Base-by-base conservation (phyloP, 2,113 vertebrate species). In the Loxodonta africana region DNA sequence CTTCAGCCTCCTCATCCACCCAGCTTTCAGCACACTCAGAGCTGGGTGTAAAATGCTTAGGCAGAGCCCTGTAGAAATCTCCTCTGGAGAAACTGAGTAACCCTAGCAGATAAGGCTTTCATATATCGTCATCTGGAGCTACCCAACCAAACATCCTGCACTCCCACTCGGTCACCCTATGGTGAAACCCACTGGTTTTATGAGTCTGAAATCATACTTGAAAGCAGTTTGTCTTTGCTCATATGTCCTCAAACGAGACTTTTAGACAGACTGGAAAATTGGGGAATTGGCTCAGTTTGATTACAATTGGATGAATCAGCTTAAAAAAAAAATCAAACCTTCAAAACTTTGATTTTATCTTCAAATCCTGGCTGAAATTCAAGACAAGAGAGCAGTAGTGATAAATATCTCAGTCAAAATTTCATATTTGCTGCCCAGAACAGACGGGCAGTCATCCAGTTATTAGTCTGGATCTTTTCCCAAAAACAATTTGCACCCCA, bases 391-490 rank as follows among this genome's bases (percentile, higher is more conserved):
- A 95, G 18, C 4, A 25, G 46, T 41, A 21, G 41, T 85, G 93
- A 91, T 93, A 69, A 96, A 62, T 83, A 90, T 57, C 63, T 94
- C 57, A 46, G 53, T 90, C 71, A 73, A 67, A 94, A 89, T 20
- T 83, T 25, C 41, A 5, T 88, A 51, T 90, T 85, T 90, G 53
- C 48, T 97, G 78, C 93, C 87, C 87, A 91, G 90, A 93, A 94
- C 51, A 51, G 46, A 82, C 82, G 91, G 95, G 87, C 83, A 37
- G 53, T 69, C 63, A 85, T 90, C 95, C 87, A 96, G 18, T 94
- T 84, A 95, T 90, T 93, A 82, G 71, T 63, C 76, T 92, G 96
- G 76, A 95, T 90, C 46, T 85, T 93, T 95, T 95, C 81, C 95
- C 93, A 78, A 94, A 96, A 92, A 26, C 76, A 87, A 80, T 81